Conservation (phyloP, 2,113 vertebrate species). For the Triplophysa rosa region DNA sequence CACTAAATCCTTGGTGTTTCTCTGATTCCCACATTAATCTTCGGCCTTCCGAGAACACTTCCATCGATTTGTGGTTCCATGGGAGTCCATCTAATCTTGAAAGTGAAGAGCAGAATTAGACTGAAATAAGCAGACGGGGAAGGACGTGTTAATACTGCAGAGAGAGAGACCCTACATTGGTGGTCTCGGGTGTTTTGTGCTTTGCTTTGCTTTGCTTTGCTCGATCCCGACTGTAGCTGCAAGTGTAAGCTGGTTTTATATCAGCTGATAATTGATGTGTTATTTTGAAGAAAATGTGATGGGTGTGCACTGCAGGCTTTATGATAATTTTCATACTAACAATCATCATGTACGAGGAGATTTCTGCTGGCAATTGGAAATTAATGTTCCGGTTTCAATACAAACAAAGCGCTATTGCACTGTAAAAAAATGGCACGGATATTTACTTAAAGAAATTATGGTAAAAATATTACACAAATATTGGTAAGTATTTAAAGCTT, state of each 20-base stretch:
- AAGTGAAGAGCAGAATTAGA: constrained; percentile 54
- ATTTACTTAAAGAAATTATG: too few relatives aligned
- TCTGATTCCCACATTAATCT: constrained; percentile 62
- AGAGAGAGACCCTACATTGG: neutral
- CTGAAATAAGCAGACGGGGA: constrained; percentile 45
- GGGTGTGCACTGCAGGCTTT: too few relatives aligned
- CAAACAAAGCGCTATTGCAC: too few relatives aligned
- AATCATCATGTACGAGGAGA: too few relatives aligned
- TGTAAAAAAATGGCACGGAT: too few relatives aligned
- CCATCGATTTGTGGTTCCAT: constrained; percentile 56
- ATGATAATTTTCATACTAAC: too few relatives aligned
- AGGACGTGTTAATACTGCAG: constrained; percentile 27
- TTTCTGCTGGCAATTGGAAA: too few relatives aligned
- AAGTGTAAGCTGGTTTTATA: neutral
- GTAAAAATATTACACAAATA: too few relatives aligned
- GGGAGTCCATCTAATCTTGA: constrained; percentile 56
- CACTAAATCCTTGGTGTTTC: too few relatives aligned
- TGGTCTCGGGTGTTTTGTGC: constrained; percentile 6
- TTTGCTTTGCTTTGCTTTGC: neutral
- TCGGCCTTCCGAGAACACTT: constrained; percentile 44
- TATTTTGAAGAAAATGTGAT: too few relatives aligned
- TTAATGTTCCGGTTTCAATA: too few relatives aligned
- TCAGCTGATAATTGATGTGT: neutral
- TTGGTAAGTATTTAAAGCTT: too few relatives aligned
- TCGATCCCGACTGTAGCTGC: neutral